phyloP scores from a whole-genome alignment of 2,797 vertebrate species.

The Lutjanus argentimaculatus region DNA sequence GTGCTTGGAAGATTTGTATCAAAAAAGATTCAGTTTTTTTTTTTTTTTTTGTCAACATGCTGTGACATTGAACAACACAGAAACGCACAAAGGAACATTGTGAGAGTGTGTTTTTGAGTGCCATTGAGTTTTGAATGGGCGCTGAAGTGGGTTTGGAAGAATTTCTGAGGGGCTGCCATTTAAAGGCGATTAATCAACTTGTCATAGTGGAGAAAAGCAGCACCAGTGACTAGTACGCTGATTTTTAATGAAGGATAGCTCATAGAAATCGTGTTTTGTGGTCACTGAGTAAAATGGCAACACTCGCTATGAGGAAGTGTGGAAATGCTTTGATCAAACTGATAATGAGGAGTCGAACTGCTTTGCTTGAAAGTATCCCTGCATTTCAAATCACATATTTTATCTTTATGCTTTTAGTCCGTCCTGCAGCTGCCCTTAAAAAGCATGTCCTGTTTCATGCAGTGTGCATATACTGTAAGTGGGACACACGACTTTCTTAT shows the following conservation, averaged over 20 bases:
- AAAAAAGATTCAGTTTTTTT: neutral
- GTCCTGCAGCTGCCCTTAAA: too few relatives aligned
- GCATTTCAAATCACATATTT: too few relatives aligned
- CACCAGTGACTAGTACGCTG: neutral
- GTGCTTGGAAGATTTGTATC: neutral
- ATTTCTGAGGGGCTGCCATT: neutral
- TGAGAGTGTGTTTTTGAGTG: neutral
- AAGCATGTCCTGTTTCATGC: too few relatives aligned
- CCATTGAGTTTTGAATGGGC: neutral
- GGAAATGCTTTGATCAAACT: neutral
- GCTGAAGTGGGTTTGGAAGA: neutral
- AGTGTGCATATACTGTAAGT: too few relatives aligned
- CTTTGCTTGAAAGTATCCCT: neutral
- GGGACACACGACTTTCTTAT: too few relatives aligned
- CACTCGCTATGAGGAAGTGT: neutral
- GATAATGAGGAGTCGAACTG: neutral
- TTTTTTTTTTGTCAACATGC: neutral
- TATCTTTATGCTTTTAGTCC: too few relatives aligned
- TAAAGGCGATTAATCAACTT: neutral
- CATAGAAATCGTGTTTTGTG: too few relatives aligned
- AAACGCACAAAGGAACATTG: neutral
- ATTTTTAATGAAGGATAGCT: neutral
- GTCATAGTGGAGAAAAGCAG: neutral
- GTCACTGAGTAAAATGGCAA: neutral
- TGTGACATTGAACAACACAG: constrained; percentile 11